phyloP scores from a whole-genome alignment of 2,888 invertebrate species.

The Drosophila peninsularis region DNA sequence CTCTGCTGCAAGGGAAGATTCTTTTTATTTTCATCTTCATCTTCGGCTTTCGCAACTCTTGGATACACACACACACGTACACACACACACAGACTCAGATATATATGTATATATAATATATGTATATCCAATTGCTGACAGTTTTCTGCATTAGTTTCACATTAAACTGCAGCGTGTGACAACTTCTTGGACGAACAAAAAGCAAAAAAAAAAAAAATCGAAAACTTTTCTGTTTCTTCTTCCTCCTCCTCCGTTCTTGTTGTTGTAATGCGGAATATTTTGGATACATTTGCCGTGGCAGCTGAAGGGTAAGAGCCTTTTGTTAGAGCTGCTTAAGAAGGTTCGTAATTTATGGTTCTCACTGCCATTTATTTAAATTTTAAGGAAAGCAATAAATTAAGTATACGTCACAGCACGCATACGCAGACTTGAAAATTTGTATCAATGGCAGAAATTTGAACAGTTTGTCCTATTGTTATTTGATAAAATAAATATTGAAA shows the following conservation, averaged over 20 bases:
- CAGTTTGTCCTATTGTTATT: background rate
- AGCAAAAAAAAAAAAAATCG: slow-evolving; percentile 8
- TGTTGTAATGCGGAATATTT: slow-evolving; percentile 41
- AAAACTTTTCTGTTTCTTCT: slow-evolving; percentile 8
- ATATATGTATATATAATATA: slow-evolving; percentile 3
- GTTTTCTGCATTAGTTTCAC: slow-evolving; percentile 51
- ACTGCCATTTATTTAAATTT: slow-evolving; percentile 17
- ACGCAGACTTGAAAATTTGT: slow-evolving; percentile 17
- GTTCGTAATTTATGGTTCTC: slow-evolving; percentile 41
- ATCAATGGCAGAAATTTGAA: background rate
- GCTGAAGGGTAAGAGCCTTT: slow-evolving; percentile 24
- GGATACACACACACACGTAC: slow-evolving; percentile 31
- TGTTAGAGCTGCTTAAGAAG: slow-evolving; percentile 31
- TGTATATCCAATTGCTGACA: slow-evolving; percentile 22
- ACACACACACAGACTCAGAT: slow-evolving; percentile 15
- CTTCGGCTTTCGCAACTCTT: slow-evolving; percentile 31
- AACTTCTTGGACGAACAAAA: slow-evolving; percentile 36
- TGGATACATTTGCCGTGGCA: slow-evolving; percentile 41
- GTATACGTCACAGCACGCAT: slow-evolving; percentile 32
- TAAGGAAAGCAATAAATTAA: slow-evolving; percentile 12
- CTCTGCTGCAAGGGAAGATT: slow-evolving; percentile 26
- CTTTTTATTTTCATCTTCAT: slow-evolving; percentile 12
- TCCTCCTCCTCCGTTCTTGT: background rate
- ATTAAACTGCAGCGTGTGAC: slow-evolving; percentile 53
- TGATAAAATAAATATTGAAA: background rate